These are phyloP conservation scores for Microcebus murinus DNA, from an alignment of 2,113 vertebrate species.

Conservation along the genomic window DNA sequence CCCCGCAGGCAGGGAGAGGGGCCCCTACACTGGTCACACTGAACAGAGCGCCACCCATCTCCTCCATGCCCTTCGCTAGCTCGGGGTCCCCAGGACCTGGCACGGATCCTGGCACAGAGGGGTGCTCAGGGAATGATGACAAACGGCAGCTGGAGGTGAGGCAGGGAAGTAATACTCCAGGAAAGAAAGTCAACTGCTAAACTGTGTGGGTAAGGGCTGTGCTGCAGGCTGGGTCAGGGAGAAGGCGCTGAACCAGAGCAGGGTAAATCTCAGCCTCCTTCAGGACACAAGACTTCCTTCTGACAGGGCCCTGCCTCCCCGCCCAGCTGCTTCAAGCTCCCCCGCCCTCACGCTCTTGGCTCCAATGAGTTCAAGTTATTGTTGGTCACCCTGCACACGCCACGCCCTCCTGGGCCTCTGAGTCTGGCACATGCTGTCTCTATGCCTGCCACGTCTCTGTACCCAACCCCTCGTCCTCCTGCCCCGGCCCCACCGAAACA, in stretches of 20 bases:
- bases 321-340: background rate
- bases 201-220: too few relatives aligned
- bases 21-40: rapidly evolving
- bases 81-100: background rate
- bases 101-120: background rate
- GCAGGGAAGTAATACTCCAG: background rate
- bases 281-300: background rate
- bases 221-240: background rate
- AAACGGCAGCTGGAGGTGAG: rapidly evolving
- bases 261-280: background rate
- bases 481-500: background rate
- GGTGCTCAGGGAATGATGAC: background rate
- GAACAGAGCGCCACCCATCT: background rate
- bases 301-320: background rate
- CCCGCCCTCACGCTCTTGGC: background rate
- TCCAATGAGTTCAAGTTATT: background rate
- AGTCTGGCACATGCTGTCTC: background rate
- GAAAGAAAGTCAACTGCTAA: background rate
- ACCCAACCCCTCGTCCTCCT: background rate
- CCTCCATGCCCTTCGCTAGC: too few relatives aligned
- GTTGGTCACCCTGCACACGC: rapidly evolving
- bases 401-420: background rate
- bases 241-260: background rate
- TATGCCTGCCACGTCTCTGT: background rate
- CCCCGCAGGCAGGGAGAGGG: background rate